Conservation (phyloP, 2,797 vertebrate species). For the Gallinago stenura region DNA sequence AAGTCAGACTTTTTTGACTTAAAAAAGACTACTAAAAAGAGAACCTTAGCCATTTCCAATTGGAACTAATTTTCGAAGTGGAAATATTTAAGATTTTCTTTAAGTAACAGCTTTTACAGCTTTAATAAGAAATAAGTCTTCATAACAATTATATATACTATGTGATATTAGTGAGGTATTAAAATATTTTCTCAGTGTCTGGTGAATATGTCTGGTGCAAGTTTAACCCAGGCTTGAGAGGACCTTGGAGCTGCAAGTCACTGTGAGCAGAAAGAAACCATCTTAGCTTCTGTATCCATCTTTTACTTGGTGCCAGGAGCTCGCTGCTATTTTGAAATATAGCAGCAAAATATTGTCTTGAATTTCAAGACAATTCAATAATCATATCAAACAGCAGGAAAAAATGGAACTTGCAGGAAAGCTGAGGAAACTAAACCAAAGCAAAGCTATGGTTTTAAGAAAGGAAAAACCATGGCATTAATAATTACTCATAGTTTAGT, state of each 20-base stretch:
- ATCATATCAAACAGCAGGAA: not conserved
- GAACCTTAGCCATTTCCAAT: not conserved
- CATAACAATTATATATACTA: not conserved
- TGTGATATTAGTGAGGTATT: not conserved
- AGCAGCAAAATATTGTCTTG: too few species aligned
- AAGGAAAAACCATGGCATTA: not conserved
- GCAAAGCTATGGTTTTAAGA: not conserved
- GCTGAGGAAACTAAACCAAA: not conserved
- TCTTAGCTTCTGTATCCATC: not conserved
- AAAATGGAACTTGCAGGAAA: not conserved
- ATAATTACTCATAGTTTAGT: not conserved
- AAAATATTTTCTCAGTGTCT: not conserved
- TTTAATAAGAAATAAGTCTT: not conserved
- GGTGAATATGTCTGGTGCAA: not conserved
- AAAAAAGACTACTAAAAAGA: not conserved
- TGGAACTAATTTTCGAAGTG: not conserved
- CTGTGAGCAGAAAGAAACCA: not conserved
- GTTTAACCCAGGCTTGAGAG: not conserved
- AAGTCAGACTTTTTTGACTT: not conserved
- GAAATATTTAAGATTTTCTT: not conserved
- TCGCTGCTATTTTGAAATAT: not conserved
- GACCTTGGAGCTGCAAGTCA: not conserved
- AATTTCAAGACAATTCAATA: not conserved
- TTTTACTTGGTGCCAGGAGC: not conserved
- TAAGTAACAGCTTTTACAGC: not conserved